Evolutionary conservation across 2,113 vertebrate species (phyloP).

Genomic region (Ailuropoda melanoleuca): DNA sequence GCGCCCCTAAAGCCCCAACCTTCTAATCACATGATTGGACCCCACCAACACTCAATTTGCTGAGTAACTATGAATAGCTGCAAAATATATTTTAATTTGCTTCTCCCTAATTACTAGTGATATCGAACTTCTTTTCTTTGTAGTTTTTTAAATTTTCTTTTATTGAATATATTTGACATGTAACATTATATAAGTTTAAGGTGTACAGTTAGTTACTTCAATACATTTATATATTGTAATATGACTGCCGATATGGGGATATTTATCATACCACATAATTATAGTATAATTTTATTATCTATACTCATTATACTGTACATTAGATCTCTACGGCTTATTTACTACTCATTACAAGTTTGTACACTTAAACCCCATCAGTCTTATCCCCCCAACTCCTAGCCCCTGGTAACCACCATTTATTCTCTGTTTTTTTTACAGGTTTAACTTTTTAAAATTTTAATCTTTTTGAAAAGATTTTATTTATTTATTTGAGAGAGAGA

Average conservation of each 20-base stretch:
- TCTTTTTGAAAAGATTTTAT: not conserved
- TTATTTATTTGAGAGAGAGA: not conserved
- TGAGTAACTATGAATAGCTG: not conserved
- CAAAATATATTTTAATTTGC: conserved; percentile 24
- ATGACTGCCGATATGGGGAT: not conserved
- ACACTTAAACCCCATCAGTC: not conserved
- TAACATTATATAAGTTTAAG: not conserved
- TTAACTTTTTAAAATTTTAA: not conserved
- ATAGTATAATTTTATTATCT: not conserved
- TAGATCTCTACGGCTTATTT: not conserved
- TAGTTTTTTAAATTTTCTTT: not conserved
- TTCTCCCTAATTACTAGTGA: not conserved
- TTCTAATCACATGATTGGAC: not conserved
- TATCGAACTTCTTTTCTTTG: not conserved
- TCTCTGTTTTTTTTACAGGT: too few species aligned
- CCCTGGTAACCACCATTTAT: not conserved
- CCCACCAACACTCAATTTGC: not conserved
- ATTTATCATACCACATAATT: not conserved
- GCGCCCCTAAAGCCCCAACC: not conserved
- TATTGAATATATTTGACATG: not conserved
- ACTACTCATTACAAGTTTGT: not conserved
- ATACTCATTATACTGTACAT: not conserved
- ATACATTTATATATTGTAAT: not conserved
- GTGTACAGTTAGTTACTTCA: not conserved
- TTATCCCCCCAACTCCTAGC: not conserved